phyloP scores from a whole-genome alignment of 2,888 invertebrate genomes.

The Acrobasis suavella region DNA sequence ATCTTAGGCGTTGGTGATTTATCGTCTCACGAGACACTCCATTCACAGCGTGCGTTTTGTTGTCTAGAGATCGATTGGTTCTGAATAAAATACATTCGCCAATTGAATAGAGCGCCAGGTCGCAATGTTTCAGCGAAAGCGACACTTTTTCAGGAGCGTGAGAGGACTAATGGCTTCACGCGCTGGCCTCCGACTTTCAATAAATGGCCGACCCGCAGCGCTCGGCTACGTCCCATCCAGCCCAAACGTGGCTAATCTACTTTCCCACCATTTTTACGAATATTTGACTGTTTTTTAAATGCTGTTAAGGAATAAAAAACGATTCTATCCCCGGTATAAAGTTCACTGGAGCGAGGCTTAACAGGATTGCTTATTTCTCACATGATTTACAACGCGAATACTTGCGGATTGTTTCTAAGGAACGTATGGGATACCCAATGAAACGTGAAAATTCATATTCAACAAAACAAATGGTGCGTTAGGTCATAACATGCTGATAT shows the following conservation, averaged over 20 bases:
- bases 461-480: slow-evolving; percentile 3
- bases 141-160: slow-evolving; percentile 74
- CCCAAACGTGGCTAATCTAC: slow-evolving; percentile 63
- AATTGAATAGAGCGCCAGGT: slow-evolving; percentile 72
- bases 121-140: slow-evolving; percentile 74
- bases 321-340: background rate
- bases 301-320: slow-evolving; percentile 5
- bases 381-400: slow-evolving; percentile 11
- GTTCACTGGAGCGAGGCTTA: slow-evolving; percentile 14
- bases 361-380: slow-evolving; percentile 19
- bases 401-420: background rate
- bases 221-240: slow-evolving; percentile 36
- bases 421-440: slow-evolving; percentile 5
- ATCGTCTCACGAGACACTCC: slow-evolving; percentile 74
- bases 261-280: slow-evolving; percentile 39
- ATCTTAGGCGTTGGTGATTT: slow-evolving; percentile 73
- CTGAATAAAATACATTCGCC: slow-evolving; percentile 77
- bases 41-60: slow-evolving; percentile 75
- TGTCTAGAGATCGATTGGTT: slow-evolving; percentile 76
- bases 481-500: slow-evolving; percentile 9
- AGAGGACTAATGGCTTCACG: slow-evolving; percentile 73
- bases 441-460: slow-evolving; percentile 15
- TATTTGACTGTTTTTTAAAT: slow-evolving; percentile 32
- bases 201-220: slow-evolving; percentile 60
- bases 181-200: slow-evolving; percentile 73